Percentiles rank a stretch among this genome's conserved stretches.
Conservation (phyloP, 2,888 invertebrate genomes). For the Microctonus aethiopoides region DNA sequence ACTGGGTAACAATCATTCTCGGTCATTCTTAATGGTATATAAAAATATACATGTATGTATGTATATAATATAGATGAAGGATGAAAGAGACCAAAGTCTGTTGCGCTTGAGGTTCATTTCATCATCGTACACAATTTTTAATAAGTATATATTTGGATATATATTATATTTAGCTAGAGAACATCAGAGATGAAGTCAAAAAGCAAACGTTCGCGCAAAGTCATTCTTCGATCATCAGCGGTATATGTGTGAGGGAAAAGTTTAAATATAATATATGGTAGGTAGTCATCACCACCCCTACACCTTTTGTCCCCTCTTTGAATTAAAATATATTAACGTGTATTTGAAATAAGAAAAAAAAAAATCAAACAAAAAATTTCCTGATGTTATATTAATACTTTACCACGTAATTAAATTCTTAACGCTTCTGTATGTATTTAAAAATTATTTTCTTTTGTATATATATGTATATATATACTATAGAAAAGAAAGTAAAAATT, state of each 20-base stretch:
- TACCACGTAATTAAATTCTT: no score
- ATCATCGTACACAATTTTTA: background rate
- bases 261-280: conserved; percentile 33
- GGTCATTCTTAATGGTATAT: background rate
- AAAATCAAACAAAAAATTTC: no score
- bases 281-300: background rate
- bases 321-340: no score
- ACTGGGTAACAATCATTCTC: conserved; percentile 19
- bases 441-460: no score
- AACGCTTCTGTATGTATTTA: no score
- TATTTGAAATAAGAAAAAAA: no score
- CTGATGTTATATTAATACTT: no score
- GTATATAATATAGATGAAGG: background rate
- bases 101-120: background rate
- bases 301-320: background rate
- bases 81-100: background rate
- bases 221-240: conserved; percentile 44
- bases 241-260: background rate
- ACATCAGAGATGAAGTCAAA: conserved; percentile 4
- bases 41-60: background rate
- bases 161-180: background rate
- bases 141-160: background rate
- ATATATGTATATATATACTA: no score
- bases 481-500: background rate
- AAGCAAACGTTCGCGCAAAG: conserved; percentile 33